Base-by-base conservation (phyloP, 2,113 vertebrate species). In the Aplodontia rufa region DNA sequence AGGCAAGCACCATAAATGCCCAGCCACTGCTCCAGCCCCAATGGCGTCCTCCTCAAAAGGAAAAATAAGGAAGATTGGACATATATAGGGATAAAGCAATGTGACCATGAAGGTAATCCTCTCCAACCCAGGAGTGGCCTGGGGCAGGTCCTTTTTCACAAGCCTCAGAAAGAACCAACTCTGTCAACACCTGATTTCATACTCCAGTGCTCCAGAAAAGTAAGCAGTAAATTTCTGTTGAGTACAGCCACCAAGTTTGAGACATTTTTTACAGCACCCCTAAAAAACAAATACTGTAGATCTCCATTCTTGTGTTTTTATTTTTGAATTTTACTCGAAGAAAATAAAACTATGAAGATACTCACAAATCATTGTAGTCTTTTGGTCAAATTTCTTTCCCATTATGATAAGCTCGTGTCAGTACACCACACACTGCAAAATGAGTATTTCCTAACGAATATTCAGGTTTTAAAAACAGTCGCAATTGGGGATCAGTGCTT, bases 391-490 rank as follows among this genome's bases (percentile, higher is more conserved):
- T 9, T 87, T 91, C 26, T 68, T 93, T 90, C 86, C 5, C 13
- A 20, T 47, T 55, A 7, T 62, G 35, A 64, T 20, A 19, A 64
- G 74, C 62, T 83, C 19, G 91, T 74, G n/a, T 53, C 47, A 80
- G 8, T 91, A 2, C 45, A 14, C 93, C 55, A 87, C 47, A 94
- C 64, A 49, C 3, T 79, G 68, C 97, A 91, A 91, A 6, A 79
- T n/a, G 68, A 80, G 69, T 92, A 42, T 91, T 87, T 85, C 51
- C 79, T 85, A 93, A 94, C 72, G 82, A 96, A 94, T 92, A 94
- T 85, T 94, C 51, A 95, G 35, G 32, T 90, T 95, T 91, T 32
- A 69, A 94, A 90, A 92, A 90, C 90, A 93, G 53, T 66, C 60
- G n/a, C n/a, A n/a, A n/a, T n/a, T n/a, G n/a, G n/a, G n/a, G n/a